Evolutionary conservation across 1,140 invertebrate genomes (phyloP).

Genomic region (Brachystomella parvula): DNA sequence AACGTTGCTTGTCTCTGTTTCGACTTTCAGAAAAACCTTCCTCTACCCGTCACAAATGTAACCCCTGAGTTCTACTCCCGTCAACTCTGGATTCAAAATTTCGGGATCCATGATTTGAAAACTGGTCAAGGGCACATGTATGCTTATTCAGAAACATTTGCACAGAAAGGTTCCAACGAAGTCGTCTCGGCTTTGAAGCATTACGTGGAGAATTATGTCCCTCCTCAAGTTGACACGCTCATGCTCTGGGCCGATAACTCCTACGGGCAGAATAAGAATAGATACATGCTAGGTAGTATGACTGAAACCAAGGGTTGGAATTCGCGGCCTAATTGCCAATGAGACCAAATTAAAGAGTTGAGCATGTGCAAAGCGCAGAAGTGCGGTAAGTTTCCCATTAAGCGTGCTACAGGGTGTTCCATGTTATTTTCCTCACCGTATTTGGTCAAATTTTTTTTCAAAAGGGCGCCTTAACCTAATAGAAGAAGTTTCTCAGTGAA

Average conservation of each 20-base stretch:
- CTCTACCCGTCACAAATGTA: constrained; percentile 22
- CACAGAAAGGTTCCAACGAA: constrained; percentile 12
- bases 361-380: no score
- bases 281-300: no score
- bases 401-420: no score
- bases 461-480: no score
- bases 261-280: constrained; percentile 39
- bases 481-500: no score
- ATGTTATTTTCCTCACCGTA: no score
- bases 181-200: constrained; percentile 6
- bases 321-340: no score
- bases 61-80: constrained; percentile 10
- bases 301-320: no score
- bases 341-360: no score
- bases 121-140: constrained; percentile 9
- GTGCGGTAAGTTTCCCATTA: no score
- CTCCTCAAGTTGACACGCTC: constrained; percentile 16
- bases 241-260: constrained; percentile 36
- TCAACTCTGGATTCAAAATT: constrained; percentile 40
- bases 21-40: constrained; percentile 23
- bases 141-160: background rate
- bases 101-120: constrained; percentile 35
- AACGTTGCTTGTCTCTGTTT: constrained; percentile 1
- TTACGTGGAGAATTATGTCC: constrained; percentile 10
- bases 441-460: no score